Conservation (phyloP, 2,797 vertebrate genomes). For the Remorina albescens region DNA sequence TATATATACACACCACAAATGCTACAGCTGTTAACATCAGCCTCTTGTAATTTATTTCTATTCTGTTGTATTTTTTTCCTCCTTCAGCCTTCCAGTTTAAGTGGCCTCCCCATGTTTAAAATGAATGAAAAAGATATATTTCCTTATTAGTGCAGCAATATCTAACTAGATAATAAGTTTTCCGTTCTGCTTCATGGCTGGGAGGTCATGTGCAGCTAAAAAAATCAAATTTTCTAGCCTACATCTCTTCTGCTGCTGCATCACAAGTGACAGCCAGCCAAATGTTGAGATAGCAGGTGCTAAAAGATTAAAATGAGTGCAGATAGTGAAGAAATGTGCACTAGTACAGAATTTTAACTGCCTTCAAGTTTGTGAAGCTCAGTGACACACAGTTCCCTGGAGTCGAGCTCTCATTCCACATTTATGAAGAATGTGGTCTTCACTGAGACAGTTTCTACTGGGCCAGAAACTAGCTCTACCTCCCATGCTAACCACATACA, state of each 20-base stretch:
- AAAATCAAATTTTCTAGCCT: constrained; percentile 38
- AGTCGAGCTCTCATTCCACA: constrained; percentile 52
- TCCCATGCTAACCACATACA: constrained; percentile 23
- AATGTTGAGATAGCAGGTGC: background rate
- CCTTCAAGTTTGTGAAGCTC: constrained; percentile 7
- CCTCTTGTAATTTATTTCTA: background rate
- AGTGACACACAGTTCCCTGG: constrained; percentile 23
- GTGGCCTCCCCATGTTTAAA: background rate
- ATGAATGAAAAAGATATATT: background rate
- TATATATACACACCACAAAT: background rate
- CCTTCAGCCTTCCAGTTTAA: background rate
- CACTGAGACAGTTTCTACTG: constrained; percentile 42
- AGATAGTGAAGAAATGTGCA: constrained; percentile 5
- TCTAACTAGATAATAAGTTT: constrained; percentile 19
- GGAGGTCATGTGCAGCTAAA: constrained; percentile 13
- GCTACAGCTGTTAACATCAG: background rate
- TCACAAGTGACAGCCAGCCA: constrained; percentile 15
- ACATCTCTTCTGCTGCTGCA: constrained; percentile 24
- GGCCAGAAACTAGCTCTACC: constrained; percentile 16
- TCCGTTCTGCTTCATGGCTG: constrained; percentile 10
- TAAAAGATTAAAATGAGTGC: constrained; percentile 24
- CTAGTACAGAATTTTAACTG: constrained; percentile 30
- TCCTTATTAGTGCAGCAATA: constrained; percentile 10
- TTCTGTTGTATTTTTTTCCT: too few relatives aligned
- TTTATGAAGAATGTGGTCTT: constrained; percentile 41